A percentile compares a stretch with the other conserved stretches of the same genome.
Evolutionary conservation across 2,888 invertebrate species (phyloP).

Genomic region (Oithona nana): DNA sequence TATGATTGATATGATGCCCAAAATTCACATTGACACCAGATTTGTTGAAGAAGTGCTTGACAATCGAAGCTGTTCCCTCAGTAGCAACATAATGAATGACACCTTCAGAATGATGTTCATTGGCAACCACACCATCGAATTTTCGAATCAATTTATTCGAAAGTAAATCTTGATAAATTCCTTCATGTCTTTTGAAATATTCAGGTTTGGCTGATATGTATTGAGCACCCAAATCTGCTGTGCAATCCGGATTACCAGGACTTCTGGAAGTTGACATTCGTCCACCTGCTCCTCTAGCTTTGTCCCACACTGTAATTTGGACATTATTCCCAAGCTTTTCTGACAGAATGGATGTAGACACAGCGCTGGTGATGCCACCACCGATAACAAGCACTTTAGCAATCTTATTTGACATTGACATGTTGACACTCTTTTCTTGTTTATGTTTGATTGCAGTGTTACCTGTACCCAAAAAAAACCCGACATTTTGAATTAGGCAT

Average conservation of each 20-base stretch:
- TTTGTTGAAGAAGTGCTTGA: slow-evolving; percentile 4
- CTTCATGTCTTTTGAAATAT: not conserved
- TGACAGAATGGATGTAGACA: not conserved
- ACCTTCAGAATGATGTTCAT: too few relatives aligned
- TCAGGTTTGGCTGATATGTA: slow-evolving; percentile 6
- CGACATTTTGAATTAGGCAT: too few relatives aligned
- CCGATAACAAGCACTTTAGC: slow-evolving; percentile 15
- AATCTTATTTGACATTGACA: too few relatives aligned
- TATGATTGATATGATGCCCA: not conserved
- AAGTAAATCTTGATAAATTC: too few relatives aligned
- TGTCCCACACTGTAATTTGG: slow-evolving; percentile 12
- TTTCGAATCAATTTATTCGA: too few relatives aligned
- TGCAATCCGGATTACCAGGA: slow-evolving; percentile 11
- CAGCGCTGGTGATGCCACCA: slow-evolving; percentile 14
- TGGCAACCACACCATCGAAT: too few relatives aligned
- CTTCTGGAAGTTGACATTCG: slow-evolving; percentile 14
- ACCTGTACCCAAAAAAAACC: too few relatives aligned
- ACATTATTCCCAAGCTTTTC: not conserved
- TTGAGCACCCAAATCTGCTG: slow-evolving; percentile 14
- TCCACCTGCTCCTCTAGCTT: slow-evolving; percentile 17
- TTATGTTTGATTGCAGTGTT: too few relatives aligned
- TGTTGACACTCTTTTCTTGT: too few relatives aligned
- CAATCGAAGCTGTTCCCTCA: not conserved
- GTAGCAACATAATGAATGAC: not conserved
- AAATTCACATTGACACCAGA: not conserved